Conservation (phyloP, 1,140 invertebrate genomes). For the Drosophila parabipectinata region DNA sequence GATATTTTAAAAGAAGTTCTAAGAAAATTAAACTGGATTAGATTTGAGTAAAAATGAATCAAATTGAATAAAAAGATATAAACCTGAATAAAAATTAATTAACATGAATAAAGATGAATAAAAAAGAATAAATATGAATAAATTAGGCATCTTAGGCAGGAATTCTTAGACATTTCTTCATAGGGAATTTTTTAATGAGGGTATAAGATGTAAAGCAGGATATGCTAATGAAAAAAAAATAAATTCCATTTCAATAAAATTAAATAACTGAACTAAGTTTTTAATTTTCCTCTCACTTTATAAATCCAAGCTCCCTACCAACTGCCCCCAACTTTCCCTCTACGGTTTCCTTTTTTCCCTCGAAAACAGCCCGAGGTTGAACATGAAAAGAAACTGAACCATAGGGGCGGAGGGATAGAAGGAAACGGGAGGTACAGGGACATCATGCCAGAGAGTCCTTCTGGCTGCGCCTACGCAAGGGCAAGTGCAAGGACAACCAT, state of each 20-base stretch:
- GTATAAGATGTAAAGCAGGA: too few relatives aligned
- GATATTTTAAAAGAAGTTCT: background rate
- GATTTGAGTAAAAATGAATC: background rate
- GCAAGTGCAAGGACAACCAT: constrained; percentile 73
- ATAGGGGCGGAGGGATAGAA: background rate
- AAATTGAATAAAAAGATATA: background rate
- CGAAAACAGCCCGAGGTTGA: constrained; percentile 13
- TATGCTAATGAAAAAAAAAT: too few relatives aligned
- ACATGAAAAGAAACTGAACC: constrained; percentile 31
- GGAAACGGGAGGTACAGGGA: background rate
- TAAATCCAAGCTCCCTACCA: background rate
- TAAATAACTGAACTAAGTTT: background rate
- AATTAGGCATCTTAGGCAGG: too few relatives aligned
- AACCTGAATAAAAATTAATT: background rate
- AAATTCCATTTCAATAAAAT: background rate
- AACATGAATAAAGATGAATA: background rate
- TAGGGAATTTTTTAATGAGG: too few relatives aligned
- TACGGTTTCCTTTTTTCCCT: constrained; percentile 19
- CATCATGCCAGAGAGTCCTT: constrained; percentile 5
- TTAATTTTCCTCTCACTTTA: background rate
- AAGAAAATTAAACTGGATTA: too few relatives aligned
- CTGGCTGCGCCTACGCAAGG: constrained; percentile 68
- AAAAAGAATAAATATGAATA: too few relatives aligned
- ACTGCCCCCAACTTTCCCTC: background rate
- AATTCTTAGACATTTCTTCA: too few relatives aligned